Conservation (phyloP, 2,888 invertebrate genomes). For the Oscheius sp. region DNA sequence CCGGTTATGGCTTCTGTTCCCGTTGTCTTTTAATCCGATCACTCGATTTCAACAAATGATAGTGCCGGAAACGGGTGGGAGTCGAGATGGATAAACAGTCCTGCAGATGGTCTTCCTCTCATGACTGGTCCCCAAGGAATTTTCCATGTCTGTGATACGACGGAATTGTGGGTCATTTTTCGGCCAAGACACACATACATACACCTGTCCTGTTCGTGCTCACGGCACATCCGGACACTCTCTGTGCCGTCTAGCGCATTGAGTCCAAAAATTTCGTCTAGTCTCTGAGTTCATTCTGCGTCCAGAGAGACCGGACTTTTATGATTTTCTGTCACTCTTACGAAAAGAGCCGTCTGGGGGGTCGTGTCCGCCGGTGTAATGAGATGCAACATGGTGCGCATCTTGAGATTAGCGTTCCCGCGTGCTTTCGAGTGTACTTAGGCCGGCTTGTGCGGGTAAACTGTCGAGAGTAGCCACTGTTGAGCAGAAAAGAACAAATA, state of each 20-base stretch:
- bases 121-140: constrained; percentile 13
- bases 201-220: constrained; percentile 9
- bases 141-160: constrained; percentile 7
- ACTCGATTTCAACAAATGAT: too few relatives aligned
- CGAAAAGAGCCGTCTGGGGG: not conserved
- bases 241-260: not conserved
- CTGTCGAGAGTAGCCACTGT: constrained; percentile 35
- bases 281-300: constrained; percentile 5
- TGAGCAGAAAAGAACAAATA: constrained; percentile 37
- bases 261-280: constrained; percentile 6
- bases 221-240: constrained; percentile 9
- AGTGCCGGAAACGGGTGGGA: not conserved
- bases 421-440: constrained; percentile 34
- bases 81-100: constrained; percentile 26
- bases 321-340: not conserved
- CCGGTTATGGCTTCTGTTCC: constrained; percentile 34
- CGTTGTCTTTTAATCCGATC: not conserved
- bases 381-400: constrained; percentile 36
- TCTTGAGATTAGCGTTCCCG: constrained; percentile 38
- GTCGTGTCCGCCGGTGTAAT: constrained; percentile 31
- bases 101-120: constrained; percentile 1
- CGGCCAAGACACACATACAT: not conserved
- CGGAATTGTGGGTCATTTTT: constrained; percentile 22
- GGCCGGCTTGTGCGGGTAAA: constrained; percentile 37
- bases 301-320: constrained; percentile 3